Base-by-base conservation (phyloP, 2,888 invertebrate species). In the Cyrtodaria siliqua region DNA sequence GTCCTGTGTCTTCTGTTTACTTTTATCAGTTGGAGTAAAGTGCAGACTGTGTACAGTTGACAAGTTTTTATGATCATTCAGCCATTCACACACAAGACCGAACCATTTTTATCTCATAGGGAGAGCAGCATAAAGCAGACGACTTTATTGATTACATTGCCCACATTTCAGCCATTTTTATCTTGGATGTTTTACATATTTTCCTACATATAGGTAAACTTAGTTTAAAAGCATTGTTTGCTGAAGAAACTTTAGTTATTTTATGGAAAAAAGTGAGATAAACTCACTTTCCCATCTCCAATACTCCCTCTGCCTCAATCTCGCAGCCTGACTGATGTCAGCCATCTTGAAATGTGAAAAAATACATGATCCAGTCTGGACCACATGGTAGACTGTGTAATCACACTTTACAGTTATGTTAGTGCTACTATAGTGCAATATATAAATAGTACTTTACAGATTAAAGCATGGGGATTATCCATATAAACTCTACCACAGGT, bases 311-410 rank as follows among this genome's bases (percentile, higher is more conserved):
- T 8, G 4, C 33, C 33, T 8, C 33, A 33, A 12, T 33, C 33
- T 33, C 33, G 33, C 33, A 33, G 33, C 33, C 33, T 60, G 53
- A 42, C 33, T 33, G 33, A 33, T 42, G 73, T 62, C 73, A 56
- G 72, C 73, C 73, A 73, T 73, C 73, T 73, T 73, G 73, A 73
- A 73, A 73, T 24, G 56, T 66, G 60, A 73, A 64, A 73, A 73
- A 63, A 73, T 57, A 63, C 53, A 56, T 67, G 72, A 55, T 61
- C 73, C 73, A 73, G 73, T 73, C 73, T 73, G 56, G 56, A 50
- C 73, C 73, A 73, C 73, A 73, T 73, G 73, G 61, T 73, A 73
- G 73, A 73, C 73, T 70, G 70, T 70, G 70, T 70, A 62, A 20
- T 29, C 33, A 33, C 33, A 33, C 33, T 33, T n/a, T 33, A 33